Conservation (phyloP, 23 tunicate species). For the Ascidia mentula region DNA sequence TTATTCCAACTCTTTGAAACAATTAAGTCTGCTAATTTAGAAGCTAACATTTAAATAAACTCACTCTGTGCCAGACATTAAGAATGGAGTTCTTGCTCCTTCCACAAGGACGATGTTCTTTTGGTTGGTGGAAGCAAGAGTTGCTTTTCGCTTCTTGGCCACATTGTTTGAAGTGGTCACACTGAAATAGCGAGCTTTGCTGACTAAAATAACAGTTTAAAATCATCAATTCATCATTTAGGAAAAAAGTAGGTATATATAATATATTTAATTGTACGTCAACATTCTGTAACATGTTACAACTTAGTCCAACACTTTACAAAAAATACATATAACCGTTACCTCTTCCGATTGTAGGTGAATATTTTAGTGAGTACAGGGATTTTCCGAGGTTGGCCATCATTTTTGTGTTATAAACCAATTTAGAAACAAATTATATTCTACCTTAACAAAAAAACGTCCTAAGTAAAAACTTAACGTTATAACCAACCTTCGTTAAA, state of each 20-base stretch:
- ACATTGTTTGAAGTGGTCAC: slow-evolving; percentile 5
- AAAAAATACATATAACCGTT: no score
- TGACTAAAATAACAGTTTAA: no score
- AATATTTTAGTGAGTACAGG: background rate
- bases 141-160: slow-evolving; percentile 10
- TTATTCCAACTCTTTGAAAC: no score
- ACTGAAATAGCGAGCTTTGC: slow-evolving; percentile 19
- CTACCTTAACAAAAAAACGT: background rate
- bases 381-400: slow-evolving; percentile 30
- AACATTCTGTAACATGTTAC: no score
- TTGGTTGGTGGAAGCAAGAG: background rate
- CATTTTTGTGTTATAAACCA: slow-evolving; percentile 3
- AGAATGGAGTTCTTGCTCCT: slow-evolving; percentile 92
- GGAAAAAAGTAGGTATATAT: no score
- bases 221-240: no score
- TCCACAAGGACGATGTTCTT: slow-evolving; percentile 84
- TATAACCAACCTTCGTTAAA: no score
- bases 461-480: background rate
- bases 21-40: no score
- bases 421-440: background rate
- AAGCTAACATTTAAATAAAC: no score
- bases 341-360: background rate
- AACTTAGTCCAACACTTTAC: no score
- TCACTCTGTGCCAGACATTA: slow-evolving; percentile 96
- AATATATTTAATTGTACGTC: no score